Conservation (phyloP, 2,797 vertebrate species). For the Mormyrus proboscirostris region DNA sequence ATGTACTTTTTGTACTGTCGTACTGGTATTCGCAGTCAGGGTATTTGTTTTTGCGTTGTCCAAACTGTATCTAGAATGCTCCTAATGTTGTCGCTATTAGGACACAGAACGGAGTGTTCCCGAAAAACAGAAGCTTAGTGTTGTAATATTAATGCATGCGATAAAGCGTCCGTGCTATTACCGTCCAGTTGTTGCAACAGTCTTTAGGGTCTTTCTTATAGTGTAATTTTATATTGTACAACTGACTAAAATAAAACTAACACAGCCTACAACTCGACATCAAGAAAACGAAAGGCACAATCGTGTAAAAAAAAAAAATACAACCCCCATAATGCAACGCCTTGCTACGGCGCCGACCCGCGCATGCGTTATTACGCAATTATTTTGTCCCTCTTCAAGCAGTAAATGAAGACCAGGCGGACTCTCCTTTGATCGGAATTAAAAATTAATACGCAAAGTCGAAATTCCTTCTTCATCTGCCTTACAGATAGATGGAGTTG, state of each 20-base stretch:
- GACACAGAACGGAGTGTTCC: not conserved
- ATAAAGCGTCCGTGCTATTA: not conserved
- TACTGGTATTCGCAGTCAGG: not conserved
- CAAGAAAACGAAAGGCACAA: not conserved
- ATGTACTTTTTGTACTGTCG: not conserved
- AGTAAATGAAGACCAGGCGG: conserved; percentile 34
- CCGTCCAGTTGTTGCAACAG: not conserved
- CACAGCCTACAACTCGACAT: not conserved
- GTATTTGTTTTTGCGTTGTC: not conserved
- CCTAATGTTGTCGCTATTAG: not conserved
- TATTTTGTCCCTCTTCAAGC: conserved; percentile 28
- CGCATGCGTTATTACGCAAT: conserved; percentile 35
- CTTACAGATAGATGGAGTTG: conserved; percentile 21
- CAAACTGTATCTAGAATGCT: not conserved
- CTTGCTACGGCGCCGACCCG: not conserved
- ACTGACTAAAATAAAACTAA: not conserved
- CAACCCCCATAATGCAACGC: conserved; percentile 25
- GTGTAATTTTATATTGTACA: not conserved
- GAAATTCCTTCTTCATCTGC: conserved; percentile 19
- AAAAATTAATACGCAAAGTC: conserved; percentile 26
- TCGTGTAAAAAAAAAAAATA: conserved; percentile 5
- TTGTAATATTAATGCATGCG: not conserved
- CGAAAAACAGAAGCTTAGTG: not conserved
- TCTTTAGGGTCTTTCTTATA: not conserved
- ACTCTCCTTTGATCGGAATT: conserved; percentile 26